Evolutionary conservation across 2,888 invertebrate genomes (phyloP).

Genomic region (Coelinius sp.): DNA sequence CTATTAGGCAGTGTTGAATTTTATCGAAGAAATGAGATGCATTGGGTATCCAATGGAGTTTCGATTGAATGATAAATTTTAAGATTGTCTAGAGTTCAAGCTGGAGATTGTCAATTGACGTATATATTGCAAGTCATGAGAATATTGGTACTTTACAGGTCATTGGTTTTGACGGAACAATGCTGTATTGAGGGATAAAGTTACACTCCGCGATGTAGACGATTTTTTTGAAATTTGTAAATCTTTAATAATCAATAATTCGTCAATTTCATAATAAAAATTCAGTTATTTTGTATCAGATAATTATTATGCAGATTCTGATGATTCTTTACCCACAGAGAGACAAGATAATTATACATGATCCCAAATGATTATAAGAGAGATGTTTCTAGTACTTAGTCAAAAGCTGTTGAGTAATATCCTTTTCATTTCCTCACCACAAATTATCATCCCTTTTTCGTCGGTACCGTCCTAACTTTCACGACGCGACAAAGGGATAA

Average conservation of each 20-base stretch:
- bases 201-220: slow-evolving; percentile 8
- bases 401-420: too few species aligned
- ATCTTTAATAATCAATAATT: background rate
- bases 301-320: slow-evolving; percentile 1
- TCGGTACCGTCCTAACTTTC: background rate
- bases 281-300: background rate
- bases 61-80: background rate
- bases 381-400: background rate
- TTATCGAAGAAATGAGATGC: background rate
- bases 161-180: slow-evolving; percentile 16
- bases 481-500: background rate
- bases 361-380: slow-evolving; percentile 20
- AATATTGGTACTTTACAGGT: slow-evolving; percentile 21
- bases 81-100: background rate
- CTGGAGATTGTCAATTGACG: background rate
- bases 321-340: slow-evolving; percentile 6
- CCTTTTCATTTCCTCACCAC: slow-evolving; percentile 13
- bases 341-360: slow-evolving; percentile 27
- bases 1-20: background rate
- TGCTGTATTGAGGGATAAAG: background rate
- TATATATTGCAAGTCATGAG: slow-evolving; percentile 9
- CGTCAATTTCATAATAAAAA: background rate
- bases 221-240: slow-evolving; percentile 6
- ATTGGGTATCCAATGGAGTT: background rate
- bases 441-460: slow-evolving; percentile 33